These are phyloP conservation scores for Parauchenoglanis punctatus DNA, from an alignment of 2,797 vertebrate genomes.

Conservation along the genomic window DNA sequence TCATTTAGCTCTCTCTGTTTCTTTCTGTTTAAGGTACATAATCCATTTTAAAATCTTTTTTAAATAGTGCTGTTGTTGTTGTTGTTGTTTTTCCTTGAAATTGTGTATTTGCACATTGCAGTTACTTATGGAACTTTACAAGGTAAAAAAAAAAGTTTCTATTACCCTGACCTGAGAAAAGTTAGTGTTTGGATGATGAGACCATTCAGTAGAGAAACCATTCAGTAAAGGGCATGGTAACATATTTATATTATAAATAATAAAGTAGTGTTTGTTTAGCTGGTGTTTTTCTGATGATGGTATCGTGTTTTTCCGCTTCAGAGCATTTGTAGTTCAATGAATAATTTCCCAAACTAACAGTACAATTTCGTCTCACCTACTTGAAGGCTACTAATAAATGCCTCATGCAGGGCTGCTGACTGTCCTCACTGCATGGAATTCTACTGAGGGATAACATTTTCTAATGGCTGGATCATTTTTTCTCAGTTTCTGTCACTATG, in stretches of 20 bases:
- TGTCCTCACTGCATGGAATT: background rate
- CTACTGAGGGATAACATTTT: background rate
- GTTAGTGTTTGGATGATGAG: background rate
- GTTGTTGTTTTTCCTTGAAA: background rate
- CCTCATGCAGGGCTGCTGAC: background rate
- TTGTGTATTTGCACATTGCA: background rate
- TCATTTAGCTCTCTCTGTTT: background rate
- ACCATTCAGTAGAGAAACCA: background rate
- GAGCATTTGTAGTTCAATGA: background rate
- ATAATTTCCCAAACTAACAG: background rate
- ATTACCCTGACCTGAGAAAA: background rate
- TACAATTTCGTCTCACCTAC: background rate
- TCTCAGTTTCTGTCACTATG: background rate
- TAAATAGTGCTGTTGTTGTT: no score
- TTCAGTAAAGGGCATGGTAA: background rate
- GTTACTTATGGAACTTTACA: background rate
- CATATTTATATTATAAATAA: constrained; percentile 12
- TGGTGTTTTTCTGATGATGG: background rate
- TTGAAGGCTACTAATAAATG: background rate
- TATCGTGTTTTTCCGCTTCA: background rate
- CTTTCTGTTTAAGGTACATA: background rate
- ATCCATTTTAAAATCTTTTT: background rate
- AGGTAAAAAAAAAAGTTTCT: background rate
- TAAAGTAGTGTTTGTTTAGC: background rate
- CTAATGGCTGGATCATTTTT: background rate